A percentile compares a stretch with the other conserved stretches of the same genome.
Conservation (phyloP, 2,113 vertebrate genomes). For the Podarcis raffonei region DNA sequence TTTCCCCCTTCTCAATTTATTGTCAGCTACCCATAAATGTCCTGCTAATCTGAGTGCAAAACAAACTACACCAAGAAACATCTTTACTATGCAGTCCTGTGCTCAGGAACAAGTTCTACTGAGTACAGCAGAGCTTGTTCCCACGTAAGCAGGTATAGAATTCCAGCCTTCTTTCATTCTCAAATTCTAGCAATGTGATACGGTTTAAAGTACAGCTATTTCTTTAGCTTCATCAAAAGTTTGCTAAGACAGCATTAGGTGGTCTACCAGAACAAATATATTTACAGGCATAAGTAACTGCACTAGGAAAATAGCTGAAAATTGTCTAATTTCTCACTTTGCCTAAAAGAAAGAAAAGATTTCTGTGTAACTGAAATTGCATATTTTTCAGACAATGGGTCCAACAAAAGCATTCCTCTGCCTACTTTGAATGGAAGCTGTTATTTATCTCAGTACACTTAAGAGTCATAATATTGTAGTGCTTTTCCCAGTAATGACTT, state of each 20-base stretch:
- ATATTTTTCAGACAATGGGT: not conserved
- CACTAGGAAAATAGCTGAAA: not conserved
- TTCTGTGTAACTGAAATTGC: not conserved
- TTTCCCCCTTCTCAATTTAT: not conserved
- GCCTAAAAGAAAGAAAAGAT: not conserved
- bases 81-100: not conserved
- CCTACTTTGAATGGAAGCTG: not conserved
- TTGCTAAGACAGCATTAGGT: not conserved
- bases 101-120: no score
- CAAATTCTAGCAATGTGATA: not conserved
- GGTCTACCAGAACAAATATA: not conserved
- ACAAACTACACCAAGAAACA: not conserved
- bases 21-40: not conserved
- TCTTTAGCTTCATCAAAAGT: not conserved
- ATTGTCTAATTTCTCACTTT: not conserved
- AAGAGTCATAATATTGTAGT: slow-evolving; percentile 14
- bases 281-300: not conserved
- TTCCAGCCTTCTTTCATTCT: not conserved
- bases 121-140: not conserved
- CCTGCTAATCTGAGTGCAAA: not conserved
- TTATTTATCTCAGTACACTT: not conserved
- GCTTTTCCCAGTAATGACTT: slow-evolving; percentile 6
- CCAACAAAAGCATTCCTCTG: not conserved
- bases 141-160: not conserved
- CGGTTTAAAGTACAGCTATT: not conserved